These are phyloP conservation scores for Phaedon cochleariae DNA, from an alignment of 2,888 invertebrate species.

Conservation along the genomic window DNA sequence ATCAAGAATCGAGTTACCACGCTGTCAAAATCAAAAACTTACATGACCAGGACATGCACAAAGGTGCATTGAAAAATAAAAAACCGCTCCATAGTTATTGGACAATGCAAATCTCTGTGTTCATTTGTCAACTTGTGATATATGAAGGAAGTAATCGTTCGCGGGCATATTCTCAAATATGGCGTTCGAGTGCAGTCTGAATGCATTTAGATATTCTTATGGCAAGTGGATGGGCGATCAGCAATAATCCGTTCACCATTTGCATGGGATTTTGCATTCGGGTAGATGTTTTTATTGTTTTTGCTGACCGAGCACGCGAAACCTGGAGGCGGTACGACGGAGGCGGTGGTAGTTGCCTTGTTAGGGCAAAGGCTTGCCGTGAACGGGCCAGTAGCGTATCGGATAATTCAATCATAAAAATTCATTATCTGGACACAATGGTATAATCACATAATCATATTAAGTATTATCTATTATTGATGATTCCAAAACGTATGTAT, in stretches of 20 bases:
- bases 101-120: too few relatives aligned
- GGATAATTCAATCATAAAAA: too few relatives aligned
- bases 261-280: conserved; percentile 31
- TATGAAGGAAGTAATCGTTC: conserved; percentile 18
- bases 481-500: too few relatives aligned
- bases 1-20: too few relatives aligned
- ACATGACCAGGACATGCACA: too few relatives aligned
- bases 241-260: conserved; percentile 29
- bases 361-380: conserved; percentile 58
- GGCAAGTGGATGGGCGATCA: conserved; percentile 30
- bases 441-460: too few relatives aligned
- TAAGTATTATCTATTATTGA: too few relatives aligned
- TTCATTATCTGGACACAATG: too few relatives aligned
- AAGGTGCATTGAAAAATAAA: too few relatives aligned
- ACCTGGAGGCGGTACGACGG: conserved; percentile 55
- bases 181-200: conserved; percentile 20
- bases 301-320: conserved; percentile 10
- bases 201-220: conserved; percentile 22
- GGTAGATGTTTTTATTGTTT: conserved; percentile 40
- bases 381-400: conserved; percentile 3
- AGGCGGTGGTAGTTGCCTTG: conserved; percentile 58
- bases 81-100: too few relatives aligned
- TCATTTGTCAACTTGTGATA: conserved; percentile 4
- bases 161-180: conserved; percentile 9
- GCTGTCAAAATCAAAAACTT: too few relatives aligned